A percentile compares a stretch with the other conserved stretches of the same genome.
Conservation (phyloP, 1,140 invertebrate genomes). For the Oryzaephilus surinamensis region DNA sequence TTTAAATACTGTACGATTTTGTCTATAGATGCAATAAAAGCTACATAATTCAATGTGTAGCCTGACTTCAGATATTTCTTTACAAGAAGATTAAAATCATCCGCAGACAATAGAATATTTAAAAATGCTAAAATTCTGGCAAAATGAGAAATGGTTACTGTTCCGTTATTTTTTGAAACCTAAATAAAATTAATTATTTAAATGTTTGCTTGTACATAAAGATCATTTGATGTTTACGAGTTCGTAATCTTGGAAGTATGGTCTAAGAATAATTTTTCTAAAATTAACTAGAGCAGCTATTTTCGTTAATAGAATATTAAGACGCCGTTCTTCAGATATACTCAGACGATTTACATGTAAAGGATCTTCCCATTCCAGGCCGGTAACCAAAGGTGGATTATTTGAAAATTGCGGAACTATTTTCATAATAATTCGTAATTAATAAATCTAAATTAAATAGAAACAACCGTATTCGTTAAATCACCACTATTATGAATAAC, state of each 20-base stretch:
- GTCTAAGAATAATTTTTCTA: conserved; percentile 46
- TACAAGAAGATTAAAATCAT: conserved; percentile 55
- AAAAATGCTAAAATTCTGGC: conserved; percentile 55
- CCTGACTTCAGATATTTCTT: conserved; percentile 57
- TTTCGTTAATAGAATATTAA: conserved; percentile 54
- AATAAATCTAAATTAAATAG: no score
- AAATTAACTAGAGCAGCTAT: conserved; percentile 46
- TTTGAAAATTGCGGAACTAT: conserved; percentile 40
- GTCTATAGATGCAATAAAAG: conserved; percentile 50
- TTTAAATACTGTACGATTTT: conserved; percentile 43
- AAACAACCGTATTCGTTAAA: no score
- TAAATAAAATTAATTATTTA: conserved; percentile 32
- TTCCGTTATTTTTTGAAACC: conserved; percentile 58
- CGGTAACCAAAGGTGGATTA: conserved; percentile 39
- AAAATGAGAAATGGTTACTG: conserved; percentile 59
- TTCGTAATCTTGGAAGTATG: conserved; percentile 68
- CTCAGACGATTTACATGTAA: conserved; percentile 48
- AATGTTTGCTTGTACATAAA: neutral
- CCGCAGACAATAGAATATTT: conserved; percentile 48
- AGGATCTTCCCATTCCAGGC: conserved; percentile 52
- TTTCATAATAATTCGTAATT: no score
- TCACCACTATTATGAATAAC: conserved; percentile 50
- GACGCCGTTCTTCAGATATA: conserved; percentile 46
- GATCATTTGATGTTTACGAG: conserved; percentile 36
- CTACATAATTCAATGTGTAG: conserved; percentile 60